Evolutionary conservation across 2,888 invertebrate species (phyloP).

Genomic region (Mimachlamys varia): DNA sequence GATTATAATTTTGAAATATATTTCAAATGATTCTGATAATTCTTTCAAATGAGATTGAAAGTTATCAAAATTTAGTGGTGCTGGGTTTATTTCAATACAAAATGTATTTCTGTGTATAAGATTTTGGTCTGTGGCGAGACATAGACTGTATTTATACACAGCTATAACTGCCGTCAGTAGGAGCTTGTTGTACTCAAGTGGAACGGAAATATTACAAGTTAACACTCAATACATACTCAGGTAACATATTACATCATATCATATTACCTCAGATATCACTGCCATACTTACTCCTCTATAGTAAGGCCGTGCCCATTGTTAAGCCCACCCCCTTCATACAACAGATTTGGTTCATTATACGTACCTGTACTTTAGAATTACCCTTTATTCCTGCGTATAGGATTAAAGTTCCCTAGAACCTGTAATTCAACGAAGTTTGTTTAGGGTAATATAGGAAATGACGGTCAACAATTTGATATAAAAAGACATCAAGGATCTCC

Average conservation of each 20-base stretch:
- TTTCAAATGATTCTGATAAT: neutral
- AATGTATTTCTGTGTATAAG: neutral
- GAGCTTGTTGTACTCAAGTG: neutral
- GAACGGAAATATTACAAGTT: neutral
- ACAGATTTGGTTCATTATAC: no score
- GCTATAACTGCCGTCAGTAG: no score
- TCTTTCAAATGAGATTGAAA: neutral
- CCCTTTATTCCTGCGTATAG: no score
- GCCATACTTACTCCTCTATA: neutral
- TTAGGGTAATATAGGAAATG: no score
- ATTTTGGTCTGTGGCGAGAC: neutral
- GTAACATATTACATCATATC: neutral
- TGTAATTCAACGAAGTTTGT: no score
- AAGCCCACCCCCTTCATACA: neutral
- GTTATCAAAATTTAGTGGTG: neutral
- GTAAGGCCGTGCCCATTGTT: neutral
- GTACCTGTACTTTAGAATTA: no score
- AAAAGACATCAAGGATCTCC: no score
- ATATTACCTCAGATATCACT: neutral
- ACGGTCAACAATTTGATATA: no score
- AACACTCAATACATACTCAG: neutral
- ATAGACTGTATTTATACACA: no score
- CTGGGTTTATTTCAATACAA: neutral
- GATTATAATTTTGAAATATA: neutral
- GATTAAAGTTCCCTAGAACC: no score